phyloP scores from a whole-genome alignment of 2,888 invertebrate species.

The Azorinus chamasolen region DNA sequence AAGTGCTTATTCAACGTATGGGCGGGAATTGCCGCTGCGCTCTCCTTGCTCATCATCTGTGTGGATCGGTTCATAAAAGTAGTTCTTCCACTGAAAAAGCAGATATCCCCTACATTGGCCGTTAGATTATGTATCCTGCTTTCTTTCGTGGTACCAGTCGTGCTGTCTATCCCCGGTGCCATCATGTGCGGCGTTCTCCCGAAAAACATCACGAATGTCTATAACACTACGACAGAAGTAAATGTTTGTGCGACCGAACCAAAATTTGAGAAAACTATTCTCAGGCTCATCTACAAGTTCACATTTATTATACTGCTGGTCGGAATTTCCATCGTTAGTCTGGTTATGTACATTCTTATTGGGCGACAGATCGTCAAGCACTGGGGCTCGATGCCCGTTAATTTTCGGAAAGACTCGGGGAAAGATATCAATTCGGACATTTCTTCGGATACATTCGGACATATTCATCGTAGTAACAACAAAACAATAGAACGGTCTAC shows the following conservation, averaged over 20 bases:
- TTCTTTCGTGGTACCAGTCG: slow-evolving; percentile 39
- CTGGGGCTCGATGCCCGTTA: slow-evolving; percentile 51
- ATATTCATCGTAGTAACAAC: slow-evolving; percentile 10
- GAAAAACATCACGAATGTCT: slow-evolving; percentile 48
- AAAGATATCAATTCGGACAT: slow-evolving; percentile 52
- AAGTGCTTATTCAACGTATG: slow-evolving; percentile 63
- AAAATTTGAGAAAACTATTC: slow-evolving; percentile 33
- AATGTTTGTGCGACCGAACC: slow-evolving; percentile 52
- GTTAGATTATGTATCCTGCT: slow-evolving; percentile 49
- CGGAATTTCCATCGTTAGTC: slow-evolving; percentile 48
- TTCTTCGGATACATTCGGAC: slow-evolving; percentile 60
- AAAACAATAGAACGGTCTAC: slow-evolving; percentile 30
- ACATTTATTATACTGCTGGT: slow-evolving; percentile 49
- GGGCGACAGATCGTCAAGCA: slow-evolving; percentile 53
- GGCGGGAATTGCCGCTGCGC: slow-evolving; percentile 54
- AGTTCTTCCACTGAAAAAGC: slow-evolving; percentile 50
- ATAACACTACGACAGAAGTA: slow-evolving; percentile 38
- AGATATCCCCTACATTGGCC: slow-evolving; percentile 49
- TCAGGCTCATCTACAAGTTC: slow-evolving; percentile 53
- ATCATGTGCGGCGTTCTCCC: slow-evolving; percentile 60
- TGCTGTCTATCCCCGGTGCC: slow-evolving; percentile 55
- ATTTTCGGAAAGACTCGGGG: slow-evolving; percentile 53
- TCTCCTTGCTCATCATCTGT: slow-evolving; percentile 48
- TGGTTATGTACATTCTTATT: slow-evolving; percentile 60
- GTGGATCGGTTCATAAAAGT: slow-evolving; percentile 57